Conservation (phyloP, 2,113 vertebrate genomes). For the Phyllopteryx taeniolatus region DNA sequence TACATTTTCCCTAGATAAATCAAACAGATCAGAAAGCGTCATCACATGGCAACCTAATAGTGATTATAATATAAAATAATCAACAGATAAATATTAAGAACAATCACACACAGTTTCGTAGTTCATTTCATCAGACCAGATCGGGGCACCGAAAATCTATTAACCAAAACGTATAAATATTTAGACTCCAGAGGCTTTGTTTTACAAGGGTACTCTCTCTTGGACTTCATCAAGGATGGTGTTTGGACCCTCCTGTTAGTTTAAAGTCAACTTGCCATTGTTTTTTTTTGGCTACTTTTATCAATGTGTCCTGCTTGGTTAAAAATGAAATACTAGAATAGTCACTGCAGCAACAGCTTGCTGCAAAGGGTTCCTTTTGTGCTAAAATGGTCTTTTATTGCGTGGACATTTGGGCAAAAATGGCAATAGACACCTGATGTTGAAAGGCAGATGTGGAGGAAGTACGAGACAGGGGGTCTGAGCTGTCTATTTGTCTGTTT, state of each 20-base stretch:
- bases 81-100: no score
- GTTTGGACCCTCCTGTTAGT: constrained; percentile 35
- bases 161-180: no score
- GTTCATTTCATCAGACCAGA: background rate
- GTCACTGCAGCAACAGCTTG: constrained; percentile 28
- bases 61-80: no score
- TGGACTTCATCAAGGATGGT: constrained; percentile 2
- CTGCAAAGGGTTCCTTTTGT: constrained; percentile 39
- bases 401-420: constrained; percentile 25
- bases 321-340: constrained; percentile 43
- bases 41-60: no score
- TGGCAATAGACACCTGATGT: constrained; percentile 30
- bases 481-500: constrained; percentile 26
- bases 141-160: no score
- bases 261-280: constrained; percentile 47
- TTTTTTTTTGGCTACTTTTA: constrained; percentile 43
- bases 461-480: constrained; percentile 14
- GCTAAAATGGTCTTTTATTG: constrained; percentile 36
- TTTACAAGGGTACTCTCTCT: background rate
- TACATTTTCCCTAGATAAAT: no score
- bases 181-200: no score
- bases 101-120: no score
- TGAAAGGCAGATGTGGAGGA: constrained; percentile 27
- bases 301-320: constrained; percentile 37
- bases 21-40: no score